Percentiles rank a stretch among this genome's conserved stretches.
These are phyloP conservation scores for Netelia virgata DNA, from an alignment of 2,888 invertebrate genomes.

Conservation along the genomic window DNA sequence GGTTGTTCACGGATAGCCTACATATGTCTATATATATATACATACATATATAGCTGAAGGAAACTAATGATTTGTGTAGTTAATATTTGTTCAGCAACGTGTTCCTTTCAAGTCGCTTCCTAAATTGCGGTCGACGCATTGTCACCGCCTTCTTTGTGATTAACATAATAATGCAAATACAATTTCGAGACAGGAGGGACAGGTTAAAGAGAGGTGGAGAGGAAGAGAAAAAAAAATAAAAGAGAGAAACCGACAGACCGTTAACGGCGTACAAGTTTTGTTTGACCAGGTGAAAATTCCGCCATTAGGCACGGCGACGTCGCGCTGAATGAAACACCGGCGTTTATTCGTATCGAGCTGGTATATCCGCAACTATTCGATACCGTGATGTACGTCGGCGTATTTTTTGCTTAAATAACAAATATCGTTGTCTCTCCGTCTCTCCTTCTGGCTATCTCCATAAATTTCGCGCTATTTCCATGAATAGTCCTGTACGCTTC, in stretches of 20 bases:
- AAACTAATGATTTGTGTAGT: constrained; percentile 84
- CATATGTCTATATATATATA: background rate
- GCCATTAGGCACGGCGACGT: constrained; percentile 68
- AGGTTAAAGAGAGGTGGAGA: constrained; percentile 19
- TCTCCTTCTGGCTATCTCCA: background rate
- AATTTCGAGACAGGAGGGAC: constrained; percentile 77
- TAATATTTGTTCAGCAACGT: constrained; percentile 83
- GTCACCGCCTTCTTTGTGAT: constrained; percentile 81
- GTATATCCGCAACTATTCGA: background rate
- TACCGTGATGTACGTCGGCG: background rate
- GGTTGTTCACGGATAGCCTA: constrained; percentile 30
- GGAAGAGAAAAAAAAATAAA: constrained; percentile 3
- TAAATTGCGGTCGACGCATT: constrained; percentile 84
- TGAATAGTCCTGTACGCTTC: background rate
- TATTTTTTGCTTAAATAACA: constrained; percentile 11
- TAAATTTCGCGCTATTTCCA: background rate
- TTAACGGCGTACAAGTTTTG: constrained; percentile 76
- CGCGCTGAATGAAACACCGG: constrained; percentile 44
- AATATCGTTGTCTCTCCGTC: background rate
- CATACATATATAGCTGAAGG: constrained; percentile 66
- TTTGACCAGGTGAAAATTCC: constrained; percentile 84
- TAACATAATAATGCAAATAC: constrained; percentile 85
- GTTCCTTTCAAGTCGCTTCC: constrained; percentile 82
- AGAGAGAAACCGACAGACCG: constrained; percentile 21
- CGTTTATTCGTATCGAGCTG: constrained; percentile 16